These are phyloP conservation scores for Dusona sp. DNA, from an alignment of 2,888 invertebrate species.

Conservation along the genomic window DNA sequence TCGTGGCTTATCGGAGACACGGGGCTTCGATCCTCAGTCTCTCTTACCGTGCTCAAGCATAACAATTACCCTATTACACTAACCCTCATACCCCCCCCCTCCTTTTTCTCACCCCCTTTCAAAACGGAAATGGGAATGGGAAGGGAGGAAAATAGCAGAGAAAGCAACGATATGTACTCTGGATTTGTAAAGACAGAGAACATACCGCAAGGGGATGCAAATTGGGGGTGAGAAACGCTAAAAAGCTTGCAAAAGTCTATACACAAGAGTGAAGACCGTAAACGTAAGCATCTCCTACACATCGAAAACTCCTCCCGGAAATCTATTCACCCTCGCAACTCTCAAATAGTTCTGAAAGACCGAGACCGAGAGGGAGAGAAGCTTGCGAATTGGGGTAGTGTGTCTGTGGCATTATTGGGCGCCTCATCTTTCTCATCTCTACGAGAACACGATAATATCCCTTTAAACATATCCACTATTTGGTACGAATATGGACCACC, in stretches of 20 bases:
- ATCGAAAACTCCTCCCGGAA: not conserved
- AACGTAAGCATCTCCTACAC: conserved; percentile 48
- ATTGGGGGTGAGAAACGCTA: conserved; percentile 17
- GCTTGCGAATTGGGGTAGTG: conserved; percentile 50
- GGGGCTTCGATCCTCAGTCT: conserved; percentile 82
- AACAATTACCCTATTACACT: conserved; percentile 84
- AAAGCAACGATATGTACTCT: conserved; percentile 24
- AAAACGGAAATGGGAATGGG: conserved; percentile 7
- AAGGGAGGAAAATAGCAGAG: conserved; percentile 20
- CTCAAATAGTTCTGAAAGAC: not conserved
- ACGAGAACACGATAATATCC: conserved; percentile 64
- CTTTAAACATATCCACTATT: not conserved
- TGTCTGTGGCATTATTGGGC: conserved; percentile 60
- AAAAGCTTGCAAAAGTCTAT: conserved; percentile 35
- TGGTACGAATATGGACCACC: conserved; percentile 13
- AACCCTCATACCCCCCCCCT: not conserved
- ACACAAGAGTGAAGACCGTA: conserved; percentile 40
- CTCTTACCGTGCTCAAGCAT: conserved; percentile 82
- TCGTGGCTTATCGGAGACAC: conserved; percentile 84
- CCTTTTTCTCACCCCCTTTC: not conserved
- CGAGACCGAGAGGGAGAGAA: conserved; percentile 4
- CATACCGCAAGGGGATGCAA: conserved; percentile 8
- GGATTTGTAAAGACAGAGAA: conserved; percentile 4
- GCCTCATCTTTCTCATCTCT: conserved; percentile 49
- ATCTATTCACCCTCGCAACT: conserved; percentile 11